Conservation (phyloP, 1,140 invertebrate species). For the Neuroterus valhalla region DNA sequence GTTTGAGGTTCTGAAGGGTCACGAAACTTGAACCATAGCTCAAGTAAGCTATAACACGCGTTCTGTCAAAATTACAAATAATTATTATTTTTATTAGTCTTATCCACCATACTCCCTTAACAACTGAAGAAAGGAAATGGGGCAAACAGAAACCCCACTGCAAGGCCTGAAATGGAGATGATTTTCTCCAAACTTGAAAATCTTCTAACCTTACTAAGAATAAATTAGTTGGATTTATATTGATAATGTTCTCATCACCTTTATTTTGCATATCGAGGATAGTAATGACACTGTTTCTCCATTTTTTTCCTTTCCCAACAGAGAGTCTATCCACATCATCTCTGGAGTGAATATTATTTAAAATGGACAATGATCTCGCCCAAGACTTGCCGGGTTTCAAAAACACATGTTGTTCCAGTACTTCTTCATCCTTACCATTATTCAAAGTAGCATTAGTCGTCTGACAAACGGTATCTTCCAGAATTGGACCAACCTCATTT, state of each 20-base stretch:
- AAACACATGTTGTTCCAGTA: slow-evolving; percentile 49
- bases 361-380: slow-evolving; percentile 70
- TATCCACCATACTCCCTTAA: too few species aligned
- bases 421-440: neutral
- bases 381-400: slow-evolving; percentile 70
- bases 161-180: slow-evolving; percentile 34
- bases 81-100: too few species aligned
- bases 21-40: too few species aligned
- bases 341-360: slow-evolving; percentile 59
- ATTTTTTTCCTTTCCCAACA: slow-evolving; percentile 64
- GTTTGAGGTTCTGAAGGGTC: too few species aligned
- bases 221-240: slow-evolving; percentile 28
- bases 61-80: too few species aligned
- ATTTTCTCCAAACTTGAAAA: slow-evolving; percentile 30
- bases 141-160: slow-evolving; percentile 26
- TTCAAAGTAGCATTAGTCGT: slow-evolving; percentile 20
- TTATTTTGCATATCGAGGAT: slow-evolving; percentile 65
- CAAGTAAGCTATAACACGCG: too few species aligned
- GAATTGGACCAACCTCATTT: neutral
- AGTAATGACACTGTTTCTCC: slow-evolving; percentile 62
- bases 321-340: slow-evolving; percentile 57
- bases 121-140: neutral
- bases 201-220: slow-evolving; percentile 17
- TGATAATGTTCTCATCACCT: slow-evolving; percentile 52
- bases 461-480: slow-evolving; percentile 12